A percentile compares a stretch with the other conserved stretches of the same genome.
phyloP scores from a whole-genome alignment of 2,113 vertebrate species.

The Arvicanthis niloticus region DNA sequence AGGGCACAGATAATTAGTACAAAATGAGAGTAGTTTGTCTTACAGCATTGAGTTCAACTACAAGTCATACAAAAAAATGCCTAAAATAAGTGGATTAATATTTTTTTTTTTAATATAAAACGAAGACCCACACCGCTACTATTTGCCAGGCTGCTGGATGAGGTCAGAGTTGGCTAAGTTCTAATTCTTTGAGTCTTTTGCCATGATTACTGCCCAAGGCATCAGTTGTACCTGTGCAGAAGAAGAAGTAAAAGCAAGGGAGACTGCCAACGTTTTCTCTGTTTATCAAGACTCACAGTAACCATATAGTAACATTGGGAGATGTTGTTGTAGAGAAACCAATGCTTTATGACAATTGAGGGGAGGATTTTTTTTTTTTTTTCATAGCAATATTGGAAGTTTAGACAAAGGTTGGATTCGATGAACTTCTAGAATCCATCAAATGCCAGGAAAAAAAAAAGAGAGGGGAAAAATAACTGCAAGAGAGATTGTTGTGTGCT shows the following conservation, averaged over 20 bases:
- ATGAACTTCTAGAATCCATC: constrained; percentile 80
- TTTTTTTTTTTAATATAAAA: background rate
- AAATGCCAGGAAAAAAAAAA: constrained; percentile 77
- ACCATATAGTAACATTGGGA: background rate
- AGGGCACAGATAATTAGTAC: background rate
- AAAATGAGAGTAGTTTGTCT: background rate
- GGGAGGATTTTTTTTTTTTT: constrained; percentile 51
- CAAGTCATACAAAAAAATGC: background rate
- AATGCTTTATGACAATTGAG: constrained; percentile 20
- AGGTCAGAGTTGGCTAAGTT: background rate
- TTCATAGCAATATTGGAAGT: constrained; percentile 53
- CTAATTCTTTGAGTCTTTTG: background rate
- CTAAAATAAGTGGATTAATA: background rate
- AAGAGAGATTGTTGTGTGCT: constrained; percentile 78
- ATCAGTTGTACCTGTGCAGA: background rate
- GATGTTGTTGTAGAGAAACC: background rate
- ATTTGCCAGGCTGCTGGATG: background rate
- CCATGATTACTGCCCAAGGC: background rate
- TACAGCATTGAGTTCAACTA: background rate
- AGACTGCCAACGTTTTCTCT: background rate
- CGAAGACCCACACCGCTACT: background rate
- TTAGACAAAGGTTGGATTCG: constrained; percentile 78
- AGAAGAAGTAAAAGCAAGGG: background rate
- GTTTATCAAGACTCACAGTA: too few species aligned
- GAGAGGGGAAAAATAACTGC: constrained; percentile 78